Conservation (phyloP, 1,140 invertebrate genomes). For the Zophobas morio region DNA sequence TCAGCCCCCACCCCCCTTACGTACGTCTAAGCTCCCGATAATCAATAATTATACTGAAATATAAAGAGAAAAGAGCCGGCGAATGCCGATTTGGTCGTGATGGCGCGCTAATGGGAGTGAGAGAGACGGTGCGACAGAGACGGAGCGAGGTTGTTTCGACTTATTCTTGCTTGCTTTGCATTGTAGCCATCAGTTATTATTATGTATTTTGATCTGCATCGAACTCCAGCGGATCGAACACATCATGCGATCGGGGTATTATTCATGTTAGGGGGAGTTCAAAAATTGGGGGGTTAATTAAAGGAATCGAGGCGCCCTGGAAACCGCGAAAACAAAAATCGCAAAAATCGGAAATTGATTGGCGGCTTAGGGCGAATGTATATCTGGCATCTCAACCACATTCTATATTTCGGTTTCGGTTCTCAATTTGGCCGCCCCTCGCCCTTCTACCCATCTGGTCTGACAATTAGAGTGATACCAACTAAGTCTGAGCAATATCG, state of each 20-base stretch:
- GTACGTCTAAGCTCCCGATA: slow-evolving; percentile 54
- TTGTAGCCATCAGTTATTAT: slow-evolving; percentile 13
- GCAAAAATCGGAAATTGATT: slow-evolving; percentile 17
- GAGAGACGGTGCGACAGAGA: slow-evolving; percentile 4
- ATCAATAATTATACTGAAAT: slow-evolving; percentile 59
- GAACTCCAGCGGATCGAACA: neutral
- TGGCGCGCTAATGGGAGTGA: slow-evolving; percentile 43
- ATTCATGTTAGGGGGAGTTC: neutral
- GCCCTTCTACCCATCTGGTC: slow-evolving; percentile 52
- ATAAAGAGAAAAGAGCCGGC: slow-evolving; percentile 56
- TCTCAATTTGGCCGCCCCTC: slow-evolving; percentile 34
- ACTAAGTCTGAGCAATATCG: slow-evolving; percentile 61
- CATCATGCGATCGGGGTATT: neutral
- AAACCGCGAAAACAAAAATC: slow-evolving; percentile 5
- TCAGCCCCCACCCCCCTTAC: slow-evolving; percentile 30
- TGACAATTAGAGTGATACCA: slow-evolving; percentile 61
- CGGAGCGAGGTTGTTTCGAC: slow-evolving; percentile 27
- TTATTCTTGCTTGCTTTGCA: slow-evolving; percentile 42
- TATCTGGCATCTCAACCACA: slow-evolving; percentile 39
- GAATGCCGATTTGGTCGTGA: slow-evolving; percentile 50
- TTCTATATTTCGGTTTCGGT: slow-evolving; percentile 45
- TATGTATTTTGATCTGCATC: slow-evolving; percentile 21
- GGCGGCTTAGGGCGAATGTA: slow-evolving; percentile 18
- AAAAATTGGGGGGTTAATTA: too few relatives aligned
- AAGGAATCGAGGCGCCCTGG: neutral